Percentiles rank a stretch among this genome's conserved stretches.
Evolutionary conservation across 64 coral and sea anemone genomes (phyloP).

Genomic region (Stichodactyla mertensii): DNA sequence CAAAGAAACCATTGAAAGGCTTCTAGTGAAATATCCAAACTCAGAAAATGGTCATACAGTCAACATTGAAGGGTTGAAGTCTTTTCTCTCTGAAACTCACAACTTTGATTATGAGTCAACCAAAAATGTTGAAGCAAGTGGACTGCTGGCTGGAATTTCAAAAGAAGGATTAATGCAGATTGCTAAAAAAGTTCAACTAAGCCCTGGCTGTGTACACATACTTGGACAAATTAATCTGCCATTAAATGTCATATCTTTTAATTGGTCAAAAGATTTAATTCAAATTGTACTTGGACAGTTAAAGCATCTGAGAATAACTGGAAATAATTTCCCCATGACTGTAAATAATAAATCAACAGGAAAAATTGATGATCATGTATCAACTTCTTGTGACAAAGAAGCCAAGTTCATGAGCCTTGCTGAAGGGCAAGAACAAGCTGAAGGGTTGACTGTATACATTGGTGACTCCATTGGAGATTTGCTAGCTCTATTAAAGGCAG

Average conservation of each 20-base stretch:
- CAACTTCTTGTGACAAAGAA: conserved; percentile 11
- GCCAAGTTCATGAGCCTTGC: background rate
- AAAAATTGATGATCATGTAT: conserved; percentile 50
- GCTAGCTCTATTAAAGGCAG: conserved; percentile 65
- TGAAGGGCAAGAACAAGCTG: background rate
- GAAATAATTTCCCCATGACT: conserved; percentile 60
- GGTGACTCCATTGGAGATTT: conserved; percentile 85
- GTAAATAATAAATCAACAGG: conserved; percentile 68
- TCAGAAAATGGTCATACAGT: conserved; percentile 8
- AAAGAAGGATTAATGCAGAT: conserved; percentile 50
- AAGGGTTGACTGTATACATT: conserved; percentile 66
- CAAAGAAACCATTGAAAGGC: conserved; percentile 35
- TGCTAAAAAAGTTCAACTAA: conserved; percentile 64
- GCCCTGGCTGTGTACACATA: conserved; percentile 56
- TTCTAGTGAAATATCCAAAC: conserved; percentile 15
- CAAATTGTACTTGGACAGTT: conserved; percentile 54
- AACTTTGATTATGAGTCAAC: conserved; percentile 48
- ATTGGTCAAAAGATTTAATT: conserved; percentile 89
- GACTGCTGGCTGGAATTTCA: conserved; percentile 75
- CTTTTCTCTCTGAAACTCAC: conserved; percentile 51
- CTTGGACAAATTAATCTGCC: conserved; percentile 71
- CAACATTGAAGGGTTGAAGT: conserved; percentile 57
- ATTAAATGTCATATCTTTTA: conserved; percentile 83
- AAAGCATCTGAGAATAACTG: conserved; percentile 55
- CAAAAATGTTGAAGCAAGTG: conserved; percentile 78